Evolutionary conservation across 2,797 vertebrate genomes (phyloP).

Genomic region (Falco novaeseelandiae): DNA sequence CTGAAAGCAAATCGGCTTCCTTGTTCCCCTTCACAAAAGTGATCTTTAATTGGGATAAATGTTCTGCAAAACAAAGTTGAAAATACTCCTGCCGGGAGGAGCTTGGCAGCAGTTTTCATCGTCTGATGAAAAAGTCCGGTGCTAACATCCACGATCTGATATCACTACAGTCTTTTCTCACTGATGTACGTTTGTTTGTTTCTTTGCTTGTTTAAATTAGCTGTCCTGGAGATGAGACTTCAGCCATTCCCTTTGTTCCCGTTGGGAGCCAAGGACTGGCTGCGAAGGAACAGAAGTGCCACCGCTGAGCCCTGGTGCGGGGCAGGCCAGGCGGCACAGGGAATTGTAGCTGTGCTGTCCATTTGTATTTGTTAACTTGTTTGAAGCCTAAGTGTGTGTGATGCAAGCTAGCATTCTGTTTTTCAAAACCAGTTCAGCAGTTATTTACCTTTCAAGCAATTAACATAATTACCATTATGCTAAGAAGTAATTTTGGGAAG

Average conservation of each 20-base stretch:
- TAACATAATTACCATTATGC: conserved; percentile 83
- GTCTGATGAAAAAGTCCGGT: neutral
- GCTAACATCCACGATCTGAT: neutral
- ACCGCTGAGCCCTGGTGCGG: neutral
- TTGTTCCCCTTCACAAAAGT: neutral
- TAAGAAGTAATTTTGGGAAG: conserved; percentile 82
- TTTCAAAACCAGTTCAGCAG: conserved; percentile 75
- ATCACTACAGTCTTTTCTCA: accelerated
- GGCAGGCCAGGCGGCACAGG: neutral
- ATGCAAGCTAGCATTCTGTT: neutral
- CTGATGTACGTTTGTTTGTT: neutral
- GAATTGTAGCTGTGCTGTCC: neutral
- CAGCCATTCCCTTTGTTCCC: accelerated
- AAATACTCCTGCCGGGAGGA: neutral
- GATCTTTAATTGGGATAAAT: neutral
- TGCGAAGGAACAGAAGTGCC: neutral
- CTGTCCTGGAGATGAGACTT: neutral
- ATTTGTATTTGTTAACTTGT: conserved; percentile 52
- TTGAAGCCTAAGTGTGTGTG: neutral
- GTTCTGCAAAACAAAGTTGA: neutral
- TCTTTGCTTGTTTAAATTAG: neutral
- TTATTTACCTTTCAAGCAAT: conserved; percentile 87
- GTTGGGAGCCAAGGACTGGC: neutral
- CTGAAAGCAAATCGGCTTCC: neutral
- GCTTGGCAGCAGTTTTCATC: neutral